phyloP scores from a whole-genome alignment of 2,113 vertebrate species.

The Sturnus vulgaris region DNA sequence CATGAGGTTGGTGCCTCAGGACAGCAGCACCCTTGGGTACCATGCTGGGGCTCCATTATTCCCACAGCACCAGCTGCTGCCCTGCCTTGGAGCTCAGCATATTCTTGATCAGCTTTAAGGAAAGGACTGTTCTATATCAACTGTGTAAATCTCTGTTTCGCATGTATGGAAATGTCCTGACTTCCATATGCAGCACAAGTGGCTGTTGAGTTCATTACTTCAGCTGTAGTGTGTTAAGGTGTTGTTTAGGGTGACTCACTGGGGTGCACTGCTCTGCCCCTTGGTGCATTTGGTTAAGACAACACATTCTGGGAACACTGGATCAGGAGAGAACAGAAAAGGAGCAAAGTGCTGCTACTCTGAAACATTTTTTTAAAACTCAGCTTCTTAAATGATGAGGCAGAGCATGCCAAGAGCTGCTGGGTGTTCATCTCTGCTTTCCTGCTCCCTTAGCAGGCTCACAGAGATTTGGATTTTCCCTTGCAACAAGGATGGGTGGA shows the following conservation, averaged over 20 bases:
- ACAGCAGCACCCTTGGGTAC: background rate
- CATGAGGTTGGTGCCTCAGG: background rate
- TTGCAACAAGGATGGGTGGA: background rate
- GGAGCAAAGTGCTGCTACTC: background rate
- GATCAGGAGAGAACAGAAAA: background rate
- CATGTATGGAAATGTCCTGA: background rate
- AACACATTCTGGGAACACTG: background rate
- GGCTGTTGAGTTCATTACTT: background rate
- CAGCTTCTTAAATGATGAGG: background rate
- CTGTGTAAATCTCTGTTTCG: background rate
- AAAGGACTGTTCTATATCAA: background rate
- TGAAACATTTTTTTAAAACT: background rate
- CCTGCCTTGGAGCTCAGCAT: background rate
- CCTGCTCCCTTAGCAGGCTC: background rate
- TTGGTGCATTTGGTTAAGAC: background rate
- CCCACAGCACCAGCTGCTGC: rapidly evolving
- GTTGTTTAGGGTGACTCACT: background rate
- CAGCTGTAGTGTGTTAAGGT: background rate
- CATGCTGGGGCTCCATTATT: rapidly evolving
- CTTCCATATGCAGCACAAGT: background rate
- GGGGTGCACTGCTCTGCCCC: background rate
- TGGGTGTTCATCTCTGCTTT: background rate
- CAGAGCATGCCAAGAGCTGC: background rate
- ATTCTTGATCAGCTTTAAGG: background rate
- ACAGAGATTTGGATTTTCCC: background rate